These are phyloP conservation scores for Tauraco hartlaubi DNA, from an alignment of 2,797 vertebrate species.

Conservation along the genomic window DNA sequence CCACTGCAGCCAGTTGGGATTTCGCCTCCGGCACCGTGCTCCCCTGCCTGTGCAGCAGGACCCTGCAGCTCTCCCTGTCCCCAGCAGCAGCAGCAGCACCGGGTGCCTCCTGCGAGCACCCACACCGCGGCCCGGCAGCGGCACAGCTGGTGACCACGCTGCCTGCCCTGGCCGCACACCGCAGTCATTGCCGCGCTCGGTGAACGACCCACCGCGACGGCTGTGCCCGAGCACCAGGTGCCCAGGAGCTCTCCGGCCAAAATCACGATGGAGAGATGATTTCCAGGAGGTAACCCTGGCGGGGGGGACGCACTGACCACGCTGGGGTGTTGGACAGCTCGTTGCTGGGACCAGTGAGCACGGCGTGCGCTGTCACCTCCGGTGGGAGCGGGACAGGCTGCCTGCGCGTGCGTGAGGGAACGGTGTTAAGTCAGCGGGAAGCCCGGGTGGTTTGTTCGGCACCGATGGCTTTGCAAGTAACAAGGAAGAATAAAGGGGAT, in stretches of 20 bases:
- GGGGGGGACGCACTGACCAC: rapidly evolving
- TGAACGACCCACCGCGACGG: rapidly evolving
- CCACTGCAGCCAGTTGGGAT: neutral
- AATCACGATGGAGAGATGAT: neutral
- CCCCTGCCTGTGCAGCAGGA: neutral
- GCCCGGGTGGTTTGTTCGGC: neutral
- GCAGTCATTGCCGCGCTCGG: rapidly evolving
- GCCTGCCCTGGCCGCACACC: no score
- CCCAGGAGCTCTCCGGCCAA: neutral
- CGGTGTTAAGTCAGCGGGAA: neutral
- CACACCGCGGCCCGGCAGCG: neutral
- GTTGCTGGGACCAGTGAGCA: neutral
- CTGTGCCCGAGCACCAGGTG: rapidly evolving
- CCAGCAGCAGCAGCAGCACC: neutral
- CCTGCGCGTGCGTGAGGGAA: neutral
- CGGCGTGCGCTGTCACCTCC: rapidly evolving
- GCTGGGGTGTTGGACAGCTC: neutral
- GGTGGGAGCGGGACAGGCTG: neutral
- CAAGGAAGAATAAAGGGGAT: neutral
- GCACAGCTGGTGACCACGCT: rapidly evolving
- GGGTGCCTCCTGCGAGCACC: neutral
- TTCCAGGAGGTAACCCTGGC: neutral
- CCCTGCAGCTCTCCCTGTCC: no score
- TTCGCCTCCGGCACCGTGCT: rapidly evolving
- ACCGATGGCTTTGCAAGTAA: neutral